Conservation (phyloP, 2,113 vertebrate genomes). For the Hippocampus barbouri region DNA sequence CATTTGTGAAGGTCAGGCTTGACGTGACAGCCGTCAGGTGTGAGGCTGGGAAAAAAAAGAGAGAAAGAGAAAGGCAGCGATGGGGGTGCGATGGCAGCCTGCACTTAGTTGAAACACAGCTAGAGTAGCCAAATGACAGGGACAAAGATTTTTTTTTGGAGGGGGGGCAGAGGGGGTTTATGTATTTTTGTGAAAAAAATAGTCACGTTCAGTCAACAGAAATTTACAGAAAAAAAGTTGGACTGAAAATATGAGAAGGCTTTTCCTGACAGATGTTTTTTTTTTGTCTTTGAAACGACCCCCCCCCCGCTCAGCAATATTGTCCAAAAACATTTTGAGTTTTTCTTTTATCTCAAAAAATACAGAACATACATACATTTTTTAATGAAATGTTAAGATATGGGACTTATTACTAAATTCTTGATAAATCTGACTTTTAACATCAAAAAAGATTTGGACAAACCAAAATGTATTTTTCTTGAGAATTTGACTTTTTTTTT, state of each 20-base stretch:
- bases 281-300: too few species aligned
- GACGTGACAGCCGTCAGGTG: background rate
- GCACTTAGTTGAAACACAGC: background rate
- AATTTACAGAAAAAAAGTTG: too few species aligned
- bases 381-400: too few species aligned
- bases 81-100: background rate
- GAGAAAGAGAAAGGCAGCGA: background rate
- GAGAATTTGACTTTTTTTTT: background rate
- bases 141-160: background rate
- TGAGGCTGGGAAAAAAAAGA: background rate
- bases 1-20: slow-evolving; percentile 3
- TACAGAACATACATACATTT: too few species aligned
- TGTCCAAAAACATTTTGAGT: too few species aligned
- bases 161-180: background rate
- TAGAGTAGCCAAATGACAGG: background rate
- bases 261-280: background rate
- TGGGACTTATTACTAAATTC: too few species aligned
- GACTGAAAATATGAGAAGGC: too few species aligned
- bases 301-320: too few species aligned
- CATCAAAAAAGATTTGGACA: too few species aligned
- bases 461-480: background rate
- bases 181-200: background rate
- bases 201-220: too few species aligned
- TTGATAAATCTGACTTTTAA: too few species aligned
- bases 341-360: background rate